Percentiles rank a stretch among this genome's conserved stretches.
Evolutionary conservation across 2,797 vertebrate genomes (phyloP).

Genomic region (Enteromius argenteus): DNA sequence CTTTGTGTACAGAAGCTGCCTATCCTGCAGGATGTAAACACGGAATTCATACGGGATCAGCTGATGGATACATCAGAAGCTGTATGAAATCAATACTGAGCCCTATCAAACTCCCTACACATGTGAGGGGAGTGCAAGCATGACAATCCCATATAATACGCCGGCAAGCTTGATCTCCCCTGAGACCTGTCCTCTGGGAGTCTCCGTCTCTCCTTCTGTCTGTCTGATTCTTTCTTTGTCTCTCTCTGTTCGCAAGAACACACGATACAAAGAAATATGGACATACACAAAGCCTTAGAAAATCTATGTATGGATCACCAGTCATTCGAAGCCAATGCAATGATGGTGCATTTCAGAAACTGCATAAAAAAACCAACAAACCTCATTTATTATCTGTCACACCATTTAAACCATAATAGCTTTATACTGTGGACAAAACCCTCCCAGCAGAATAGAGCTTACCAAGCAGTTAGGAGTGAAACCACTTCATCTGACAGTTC

Average conservation of each 20-base stretch:
- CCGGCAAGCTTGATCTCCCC: slow-evolving; percentile 24
- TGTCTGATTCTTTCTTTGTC: slow-evolving; percentile 47
- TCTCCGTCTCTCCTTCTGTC: slow-evolving; percentile 29
- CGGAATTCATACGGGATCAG: slow-evolving; percentile 35
- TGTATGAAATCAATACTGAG: slow-evolving; percentile 54
- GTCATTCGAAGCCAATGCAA: neutral
- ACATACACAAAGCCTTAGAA: neutral
- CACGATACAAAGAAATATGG: neutral
- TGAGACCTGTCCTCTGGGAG: slow-evolving; percentile 35
- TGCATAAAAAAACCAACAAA: neutral
- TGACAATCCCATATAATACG: slow-evolving; percentile 15
- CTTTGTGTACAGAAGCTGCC: slow-evolving; percentile 31
- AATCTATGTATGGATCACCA: neutral
- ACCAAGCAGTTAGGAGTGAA: slow-evolving; percentile 32
- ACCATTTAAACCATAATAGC: slow-evolving; percentile 22
- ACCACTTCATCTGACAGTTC: slow-evolving; percentile 39
- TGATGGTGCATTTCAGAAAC: neutral
- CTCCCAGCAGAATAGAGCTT: slow-evolving; percentile 35
- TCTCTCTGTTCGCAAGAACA: slow-evolving; percentile 3
- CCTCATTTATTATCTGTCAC: slow-evolving; percentile 21
- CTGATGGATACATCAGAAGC: slow-evolving; percentile 49
- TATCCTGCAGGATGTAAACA: slow-evolving; percentile 47
- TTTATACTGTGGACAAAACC: slow-evolving; percentile 24
- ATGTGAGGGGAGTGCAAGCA: slow-evolving; percentile 26
- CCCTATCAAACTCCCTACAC: slow-evolving; percentile 30